These are phyloP conservation scores for Aelia acuminata DNA, from an alignment of 2,888 invertebrate species.

Conservation along the genomic window DNA sequence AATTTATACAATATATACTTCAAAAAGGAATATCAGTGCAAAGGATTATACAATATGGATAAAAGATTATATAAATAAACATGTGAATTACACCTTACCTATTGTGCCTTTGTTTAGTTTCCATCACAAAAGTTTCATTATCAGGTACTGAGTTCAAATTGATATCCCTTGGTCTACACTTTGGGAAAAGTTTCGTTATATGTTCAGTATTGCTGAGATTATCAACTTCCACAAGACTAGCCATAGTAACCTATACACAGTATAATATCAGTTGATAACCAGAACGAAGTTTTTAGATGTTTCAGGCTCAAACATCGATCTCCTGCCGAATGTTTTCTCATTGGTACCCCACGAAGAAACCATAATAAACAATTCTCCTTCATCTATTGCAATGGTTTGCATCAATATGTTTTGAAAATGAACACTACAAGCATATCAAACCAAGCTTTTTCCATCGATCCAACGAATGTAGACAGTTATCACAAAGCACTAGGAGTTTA, in stretches of 20 bases:
- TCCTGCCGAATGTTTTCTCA: background rate
- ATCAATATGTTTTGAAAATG: constrained; percentile 61
- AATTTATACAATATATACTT: no score
- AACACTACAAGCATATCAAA: constrained; percentile 61
- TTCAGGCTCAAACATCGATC: background rate
- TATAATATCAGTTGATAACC: constrained; percentile 51
- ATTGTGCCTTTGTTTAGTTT: constrained; percentile 67
- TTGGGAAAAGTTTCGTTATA: constrained; percentile 88
- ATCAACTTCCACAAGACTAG: constrained; percentile 67
- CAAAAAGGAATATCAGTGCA: no score
- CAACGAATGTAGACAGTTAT: constrained; percentile 45
- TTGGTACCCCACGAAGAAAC: background rate
- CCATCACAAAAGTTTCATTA: constrained; percentile 71
- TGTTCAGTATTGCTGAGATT: constrained; percentile 76
- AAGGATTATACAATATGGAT: no score
- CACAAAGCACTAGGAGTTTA: background rate
- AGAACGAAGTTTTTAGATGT: constrained; percentile 3
- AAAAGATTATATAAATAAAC: background rate
- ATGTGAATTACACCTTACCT: constrained; percentile 54
- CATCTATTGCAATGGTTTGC: constrained; percentile 56
- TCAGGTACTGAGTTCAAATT: constrained; percentile 73
- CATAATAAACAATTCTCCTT: constrained; percentile 29
- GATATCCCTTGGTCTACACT: constrained; percentile 83
- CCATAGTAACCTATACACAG: constrained; percentile 63
- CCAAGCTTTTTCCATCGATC: constrained; percentile 64